Evolutionary conservation across 2,113 vertebrate species (phyloP).

Genomic region (Pelobates fuscus): DNA sequence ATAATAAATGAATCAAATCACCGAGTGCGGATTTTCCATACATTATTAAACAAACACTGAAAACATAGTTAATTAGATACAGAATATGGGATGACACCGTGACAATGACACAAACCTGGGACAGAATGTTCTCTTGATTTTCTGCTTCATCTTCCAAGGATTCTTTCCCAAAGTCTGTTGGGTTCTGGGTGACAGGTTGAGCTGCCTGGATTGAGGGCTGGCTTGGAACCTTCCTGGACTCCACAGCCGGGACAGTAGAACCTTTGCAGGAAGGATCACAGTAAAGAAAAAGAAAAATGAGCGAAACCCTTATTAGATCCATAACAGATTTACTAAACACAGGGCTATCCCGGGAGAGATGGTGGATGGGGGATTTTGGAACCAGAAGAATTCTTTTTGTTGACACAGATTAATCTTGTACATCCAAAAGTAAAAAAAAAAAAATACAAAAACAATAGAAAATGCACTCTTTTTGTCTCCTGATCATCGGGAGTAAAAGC

Average conservation of each 20-base stretch:
- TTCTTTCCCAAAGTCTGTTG: neutral
- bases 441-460: too few relatives aligned
- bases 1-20: too few relatives aligned
- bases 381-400: too few relatives aligned
- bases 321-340: neutral
- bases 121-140: conserved; percentile 44
- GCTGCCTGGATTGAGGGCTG: neutral
- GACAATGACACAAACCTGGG: conserved; percentile 34
- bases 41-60: too few relatives aligned
- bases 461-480: neutral
- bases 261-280: neutral
- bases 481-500: neutral
- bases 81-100: too few relatives aligned
- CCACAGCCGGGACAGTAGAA: conserved; percentile 3
- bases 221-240: neutral
- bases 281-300: conserved; percentile 3
- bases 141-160: conserved; percentile 27
- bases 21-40: too few relatives aligned
- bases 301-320: conserved; percentile 13
- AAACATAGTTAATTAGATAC: too few relatives aligned
- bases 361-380: too few relatives aligned
- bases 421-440: neutral
- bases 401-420: too few relatives aligned
- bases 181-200: neutral
- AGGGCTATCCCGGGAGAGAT: neutral